Base-by-base conservation (phyloP, 2,888 invertebrate genomes). In the Ichneumon xanthorius region DNA sequence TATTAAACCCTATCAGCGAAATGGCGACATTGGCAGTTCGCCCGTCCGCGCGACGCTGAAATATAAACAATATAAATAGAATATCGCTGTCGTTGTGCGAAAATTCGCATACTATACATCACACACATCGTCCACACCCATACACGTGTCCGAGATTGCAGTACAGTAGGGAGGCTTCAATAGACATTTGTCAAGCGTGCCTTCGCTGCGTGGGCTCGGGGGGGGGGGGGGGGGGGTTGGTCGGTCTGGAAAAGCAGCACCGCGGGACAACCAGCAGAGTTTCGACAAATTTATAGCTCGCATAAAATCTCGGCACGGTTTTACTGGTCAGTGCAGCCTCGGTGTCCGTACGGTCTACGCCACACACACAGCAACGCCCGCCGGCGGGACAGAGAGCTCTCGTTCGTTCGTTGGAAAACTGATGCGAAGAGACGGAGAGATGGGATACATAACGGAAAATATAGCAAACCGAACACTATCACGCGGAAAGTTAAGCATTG, bases 271-370 rank as follows among this genome's bases (percentile, higher is more conserved):
- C 84, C 77, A 73, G 82, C 77, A 73, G 86, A 85, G 84, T 86
- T 80, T 77, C 77, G 86, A 84, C 84, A 84, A 82, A 86, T 86
- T 86, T 86, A 86, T 84, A 72, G 84, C 77, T 82, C 82, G 86
- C 81, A 85, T 84, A 84, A 86, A 86, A 86, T 84, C 84, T 82
- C 77, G 80, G 80, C 84, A 82, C 65, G 85, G 80, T 80, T 85
- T 85, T 85, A 85, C 85, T 26, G 76, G 76, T 67, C 67, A 67
- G 67, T 40, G 22, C 40, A 45, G 45, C 37, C 26, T 14, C 14
- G 11, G 30, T 33, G 37, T 19, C 19, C 33, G 14, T 26, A 16
- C 5, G 48, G 9, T 50, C 9, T 14, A 7, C 22, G 26, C 2
- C 48, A 5, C 1, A 16, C 50, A 63, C 50, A 19, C 19, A 22